Conservation (phyloP, 23 tunicate species). For the Ciona savignyi region DNA sequence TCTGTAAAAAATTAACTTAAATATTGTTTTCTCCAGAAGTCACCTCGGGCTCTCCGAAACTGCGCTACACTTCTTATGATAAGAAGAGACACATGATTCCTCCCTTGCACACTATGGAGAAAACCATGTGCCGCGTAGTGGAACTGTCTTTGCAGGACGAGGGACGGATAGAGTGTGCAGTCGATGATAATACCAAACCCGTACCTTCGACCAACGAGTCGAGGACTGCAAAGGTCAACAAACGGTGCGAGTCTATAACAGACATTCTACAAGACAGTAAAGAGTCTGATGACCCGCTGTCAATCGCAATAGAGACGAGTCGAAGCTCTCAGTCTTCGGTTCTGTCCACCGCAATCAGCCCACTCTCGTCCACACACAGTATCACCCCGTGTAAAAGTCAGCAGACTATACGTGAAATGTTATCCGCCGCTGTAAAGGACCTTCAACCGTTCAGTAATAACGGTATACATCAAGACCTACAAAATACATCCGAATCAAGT, state of each 20-base stretch:
- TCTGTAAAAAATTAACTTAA: too few species aligned
- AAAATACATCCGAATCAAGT: too few species aligned
- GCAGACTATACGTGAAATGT: conserved; percentile 31
- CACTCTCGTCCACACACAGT: conserved; percentile 12
- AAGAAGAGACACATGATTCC: neutral
- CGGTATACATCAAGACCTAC: too few species aligned
- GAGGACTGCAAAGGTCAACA: neutral
- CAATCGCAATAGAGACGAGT: conserved; percentile 33
- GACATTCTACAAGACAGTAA: neutral
- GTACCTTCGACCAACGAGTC: neutral
- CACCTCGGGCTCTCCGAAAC: neutral
- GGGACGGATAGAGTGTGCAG: neutral
- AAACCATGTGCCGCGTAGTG: conserved; percentile 51
- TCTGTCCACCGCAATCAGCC: conserved; percentile 17
- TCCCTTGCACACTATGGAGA: conserved; percentile 23
- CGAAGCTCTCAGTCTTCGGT: conserved; percentile 41
- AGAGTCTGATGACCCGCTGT: conserved; percentile 11
- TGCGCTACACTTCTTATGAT: conserved; percentile 5
- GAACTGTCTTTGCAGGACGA: conserved; percentile 51
- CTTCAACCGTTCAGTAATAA: conserved; percentile 35
- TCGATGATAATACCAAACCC: neutral
- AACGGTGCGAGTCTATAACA: neutral
- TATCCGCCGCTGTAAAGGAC: conserved; percentile 51
- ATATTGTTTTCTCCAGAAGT: too few species aligned
- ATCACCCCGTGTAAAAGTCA: neutral